Conservation (phyloP, 37 sponge, comb jelly and placozoan species). For the Aphrocallistes beatrix region DNA sequence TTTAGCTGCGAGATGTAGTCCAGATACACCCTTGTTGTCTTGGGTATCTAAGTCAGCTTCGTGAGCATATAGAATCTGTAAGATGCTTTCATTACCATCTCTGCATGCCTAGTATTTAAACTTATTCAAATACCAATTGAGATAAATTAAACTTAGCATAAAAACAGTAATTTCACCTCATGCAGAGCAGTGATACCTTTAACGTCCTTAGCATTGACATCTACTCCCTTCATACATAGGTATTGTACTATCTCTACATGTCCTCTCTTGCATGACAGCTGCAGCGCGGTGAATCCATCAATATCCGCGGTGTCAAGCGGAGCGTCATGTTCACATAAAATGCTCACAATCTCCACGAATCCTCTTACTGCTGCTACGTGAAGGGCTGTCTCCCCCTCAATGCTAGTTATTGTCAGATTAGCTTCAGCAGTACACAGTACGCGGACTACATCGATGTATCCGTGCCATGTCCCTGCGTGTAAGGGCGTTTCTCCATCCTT, state of each 20-base stretch:
- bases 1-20: slow-evolving; percentile 73
- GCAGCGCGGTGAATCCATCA: slow-evolving; percentile 56
- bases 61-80: slow-evolving; percentile 52
- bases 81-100: slow-evolving; percentile 58
- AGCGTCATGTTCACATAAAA: slow-evolving; percentile 45
- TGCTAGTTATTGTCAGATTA: slow-evolving; percentile 30
- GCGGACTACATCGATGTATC: slow-evolving; percentile 54
- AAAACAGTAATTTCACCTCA: neutral
- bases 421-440: slow-evolving; percentile 42
- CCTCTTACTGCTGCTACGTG: slow-evolving; percentile 79
- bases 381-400: slow-evolving; percentile 58
- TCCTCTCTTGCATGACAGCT: slow-evolving; percentile 53
- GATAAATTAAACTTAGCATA: neutral
- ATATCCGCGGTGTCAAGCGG: slow-evolving; percentile 39
- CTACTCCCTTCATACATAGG: slow-evolving; percentile 36
- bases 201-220: slow-evolving; percentile 45
- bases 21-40: slow-evolving; percentile 50
- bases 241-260: slow-evolving; percentile 74
- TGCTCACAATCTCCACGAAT: slow-evolving; percentile 41
- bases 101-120: slow-evolving; percentile 55
- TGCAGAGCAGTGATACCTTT: neutral
- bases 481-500: slow-evolving; percentile 82
- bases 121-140: neutral
- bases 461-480: slow-evolving; percentile 71
- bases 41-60: slow-evolving; percentile 41